Base-by-base conservation (phyloP, 2,113 vertebrate genomes). In the Motacilla tschutschensis region DNA sequence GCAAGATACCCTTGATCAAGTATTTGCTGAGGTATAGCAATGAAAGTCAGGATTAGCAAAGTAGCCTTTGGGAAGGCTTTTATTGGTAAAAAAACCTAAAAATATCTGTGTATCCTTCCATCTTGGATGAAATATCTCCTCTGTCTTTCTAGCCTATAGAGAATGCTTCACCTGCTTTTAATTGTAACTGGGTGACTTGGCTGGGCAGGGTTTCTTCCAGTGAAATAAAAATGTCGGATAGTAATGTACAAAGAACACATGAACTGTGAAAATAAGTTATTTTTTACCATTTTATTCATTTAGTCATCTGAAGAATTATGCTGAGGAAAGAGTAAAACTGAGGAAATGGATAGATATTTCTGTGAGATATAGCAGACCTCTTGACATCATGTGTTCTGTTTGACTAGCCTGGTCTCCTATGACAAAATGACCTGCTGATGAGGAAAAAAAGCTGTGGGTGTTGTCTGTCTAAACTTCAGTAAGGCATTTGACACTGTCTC, bases 371-470 rank as follows among this genome's bases (percentile, higher is more conserved):
- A 79, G 18, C 15, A 54, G 21, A 31, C 11, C 11, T 51, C 24
- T 62, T 1, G 5, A 8, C 0, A 0, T 36, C 22, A 12, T 0
- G 0, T 7, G 11, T 33, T 35, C 6, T 38, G 18, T 22, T 57
- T 64, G 43, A 57, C 44, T n/a, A 57, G 6, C 8, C 15, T 38
- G 16, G 12, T 44, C n/a, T 64, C 36, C 10, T 16, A 14, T 38
- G 51, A 25, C 13, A 58, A 64, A 58, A 28, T 14, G 18, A 64
- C n/a, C 16, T 48, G 29, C 44, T 79, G 46, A 20, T 44, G 28
- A 64, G 10, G 28, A 16, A 58, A 16, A 58, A 57, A 51, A 15
- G 10, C 21, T 43, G 31, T 43, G 43, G 8, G 17, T 33, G 10
- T 16, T 70, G 25, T 50, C 43, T 70, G 17, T n/a, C 35, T 36